Evolutionary conservation across 1,140 invertebrate genomes (phyloP), one percentile per base, ranked within the genome.

Genomic region (Magallana gigas): DNA sequence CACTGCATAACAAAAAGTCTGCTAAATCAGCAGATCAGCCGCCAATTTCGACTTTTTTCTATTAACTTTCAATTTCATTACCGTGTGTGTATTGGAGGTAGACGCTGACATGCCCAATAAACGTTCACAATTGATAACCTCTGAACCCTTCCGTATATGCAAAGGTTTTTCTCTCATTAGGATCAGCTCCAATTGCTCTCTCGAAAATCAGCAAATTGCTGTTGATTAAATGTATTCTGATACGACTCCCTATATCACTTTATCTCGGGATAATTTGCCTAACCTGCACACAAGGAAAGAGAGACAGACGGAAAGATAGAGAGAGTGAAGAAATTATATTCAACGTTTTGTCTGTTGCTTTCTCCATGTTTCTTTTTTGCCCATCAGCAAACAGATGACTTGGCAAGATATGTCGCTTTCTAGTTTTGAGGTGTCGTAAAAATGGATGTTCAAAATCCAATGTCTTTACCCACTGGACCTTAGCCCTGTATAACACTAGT

Each of bases 41-140:
- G 8, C 80, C 81, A 83, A 58, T 83, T 58, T n/a, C 48, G 56
- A 8, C 48, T 57, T 16, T 57, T 83, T 58, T 82, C 48, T 82
- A 14, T 82, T 82, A 29, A 56, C 80, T 82, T 82, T 57, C 81
- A 83, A 58, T 83, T 83, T 57, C 56, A 83, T 83, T 83, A 83
- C 81, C 8, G 48, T 58, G 23, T 76, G 68, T 76, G 23, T 76
- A 76, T 76, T 23, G 68, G 23, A 76, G 23, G 5, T 1, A 76
- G 23, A 76, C 68, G 8, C 23, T 76, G 23, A 76, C 68, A 76
- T 76, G 68, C 68, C 14, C 68, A 76, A 76, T 76, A 76, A 76
- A 76, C 68, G 68, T 76, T 76, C 68, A 8, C 11, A 4, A 76
- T 48, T 76, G 68, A 76, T 76, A 76, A 76, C 36, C 68, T 76